A percentile compares a stretch with the other conserved stretches of the same genome.
Conservation (phyloP, 2,888 invertebrate genomes). For the Dysmachus trigonus region DNA sequence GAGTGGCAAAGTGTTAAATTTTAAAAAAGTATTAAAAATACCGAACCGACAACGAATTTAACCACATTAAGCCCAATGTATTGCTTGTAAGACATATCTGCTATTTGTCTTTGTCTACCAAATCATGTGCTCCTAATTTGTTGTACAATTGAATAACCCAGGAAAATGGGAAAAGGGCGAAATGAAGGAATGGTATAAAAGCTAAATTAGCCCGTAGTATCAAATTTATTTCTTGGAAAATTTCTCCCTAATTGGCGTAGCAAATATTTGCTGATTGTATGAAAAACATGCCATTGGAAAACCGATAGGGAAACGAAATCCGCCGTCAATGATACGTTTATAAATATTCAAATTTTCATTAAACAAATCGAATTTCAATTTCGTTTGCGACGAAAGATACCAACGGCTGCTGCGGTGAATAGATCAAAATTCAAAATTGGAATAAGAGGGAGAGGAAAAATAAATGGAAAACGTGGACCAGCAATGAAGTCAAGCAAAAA, state of each 20-base stretch:
- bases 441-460: background rate
- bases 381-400: background rate
- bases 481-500: conserved; percentile 16
- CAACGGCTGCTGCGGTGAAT: background rate
- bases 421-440: background rate
- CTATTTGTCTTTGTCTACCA: background rate
- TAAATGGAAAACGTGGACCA: conserved; percentile 30
- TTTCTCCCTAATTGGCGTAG: background rate
- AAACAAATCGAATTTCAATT: conserved; percentile 50
- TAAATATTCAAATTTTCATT: conserved; percentile 52
- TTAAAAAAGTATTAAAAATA: no score
- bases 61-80: background rate
- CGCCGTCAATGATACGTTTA: conserved; percentile 48
- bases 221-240: background rate
- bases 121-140: background rate
- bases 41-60: no score
- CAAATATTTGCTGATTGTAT: conserved; percentile 36
- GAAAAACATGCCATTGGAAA: conserved; percentile 27
- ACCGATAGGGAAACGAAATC: conserved; percentile 28
- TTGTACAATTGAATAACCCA: background rate
- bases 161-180: background rate
- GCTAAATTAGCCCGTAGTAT: background rate
- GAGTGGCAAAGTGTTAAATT: no score
- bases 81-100: background rate
- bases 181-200: background rate